Evolutionary conservation across 92 coral and sea anemone genomes (phyloP), one percentile per base, ranked within the genome.

Genomic region (Diadumene lineata): DNA sequence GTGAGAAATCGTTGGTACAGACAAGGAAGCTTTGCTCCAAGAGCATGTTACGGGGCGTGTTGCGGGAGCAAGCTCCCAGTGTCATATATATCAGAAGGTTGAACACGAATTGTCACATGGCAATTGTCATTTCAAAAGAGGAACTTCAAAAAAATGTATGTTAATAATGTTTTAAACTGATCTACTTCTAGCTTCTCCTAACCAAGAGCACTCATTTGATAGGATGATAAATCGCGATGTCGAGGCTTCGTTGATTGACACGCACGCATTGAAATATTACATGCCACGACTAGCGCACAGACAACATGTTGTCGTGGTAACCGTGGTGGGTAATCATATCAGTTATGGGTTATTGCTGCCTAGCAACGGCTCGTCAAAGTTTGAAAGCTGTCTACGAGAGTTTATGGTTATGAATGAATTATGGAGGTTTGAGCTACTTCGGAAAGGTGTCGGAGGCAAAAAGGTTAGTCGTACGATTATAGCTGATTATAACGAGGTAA

Each of bases 221-320:
- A 61, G 78, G 11, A 62, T 94, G 79, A 76, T 88, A 11, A 75
- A 85, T 34, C 85, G 85, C 61, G 66, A 56, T 8, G 98, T 94
- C 9, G 91, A 84, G 18, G 97, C 88, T 1, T 93, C 97, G 31
- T 60, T 94, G 24, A 81, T 92, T 32, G 97, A 94, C 66, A 85
- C 93, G 7, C 93, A 94, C 51, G 87, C 92, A 18, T 79, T 94
- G 21, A 86, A 86, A 68, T 81, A 88, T 50, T 83, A 85, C 57
- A 75, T 84, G 13, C 62, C 71, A 44, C 38, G 63, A 4, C 78
- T 94, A n/a, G 77, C 79, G 19, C 69, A 84, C 51, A 86, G 91
- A 70, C 58, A 53, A 21, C 89, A 90, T 61, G 86, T 92, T 29
- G 66, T 82, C 72, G 92, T 87, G 7, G 92, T 84, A 1, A 86